A percentile compares a stretch with the other conserved stretches of the same genome.
Conservation (phyloP, 2,888 invertebrate genomes). For the Dolichomitus sp. region DNA sequence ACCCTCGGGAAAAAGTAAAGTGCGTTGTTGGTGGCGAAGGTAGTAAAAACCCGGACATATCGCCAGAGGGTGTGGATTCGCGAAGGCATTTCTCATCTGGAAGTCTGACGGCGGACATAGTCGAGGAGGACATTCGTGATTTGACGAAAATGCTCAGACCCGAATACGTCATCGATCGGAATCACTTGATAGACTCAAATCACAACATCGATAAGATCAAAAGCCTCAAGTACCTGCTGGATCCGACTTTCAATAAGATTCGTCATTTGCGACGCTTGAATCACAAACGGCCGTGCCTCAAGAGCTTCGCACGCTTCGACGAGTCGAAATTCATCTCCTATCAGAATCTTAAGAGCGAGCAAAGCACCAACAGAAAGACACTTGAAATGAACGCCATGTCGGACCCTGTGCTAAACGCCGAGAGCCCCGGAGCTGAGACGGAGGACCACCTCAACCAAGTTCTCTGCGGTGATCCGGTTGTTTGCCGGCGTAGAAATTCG, state of each 20-base stretch:
- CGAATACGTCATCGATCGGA: conserved; percentile 80
- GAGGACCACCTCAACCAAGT: conserved; percentile 68
- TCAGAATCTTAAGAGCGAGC: conserved; percentile 80
- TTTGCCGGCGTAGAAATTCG: conserved; percentile 72
- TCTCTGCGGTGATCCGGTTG: conserved; percentile 61
- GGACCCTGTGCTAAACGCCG: conserved; percentile 79
- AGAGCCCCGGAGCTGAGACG: conserved; percentile 66
- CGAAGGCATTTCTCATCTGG: conserved; percentile 67
- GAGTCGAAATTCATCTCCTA: conserved; percentile 82
- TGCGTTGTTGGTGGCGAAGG: conserved; percentile 73
- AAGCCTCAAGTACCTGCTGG: conserved; percentile 81
- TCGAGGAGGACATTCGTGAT: conserved; percentile 82
- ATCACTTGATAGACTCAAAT: conserved; percentile 82
- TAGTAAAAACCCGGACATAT: conserved; percentile 77
- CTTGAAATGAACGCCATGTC: conserved; percentile 80
- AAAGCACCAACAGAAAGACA: conserved; percentile 69
- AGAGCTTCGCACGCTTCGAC: conserved; percentile 62
- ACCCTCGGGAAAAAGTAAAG: conserved; percentile 71
- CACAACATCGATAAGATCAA: conserved; percentile 83
- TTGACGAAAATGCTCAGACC: conserved; percentile 83
- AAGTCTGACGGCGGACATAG: conserved; percentile 71
- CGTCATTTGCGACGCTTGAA: conserved; percentile 80
- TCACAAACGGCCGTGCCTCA: conserved; percentile 73
- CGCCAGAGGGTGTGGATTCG: conserved; percentile 76
- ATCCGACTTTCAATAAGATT: conserved; percentile 83